Base-by-base conservation (phyloP, 2,113 vertebrate genomes). In the Thunnus maccoyii region DNA sequence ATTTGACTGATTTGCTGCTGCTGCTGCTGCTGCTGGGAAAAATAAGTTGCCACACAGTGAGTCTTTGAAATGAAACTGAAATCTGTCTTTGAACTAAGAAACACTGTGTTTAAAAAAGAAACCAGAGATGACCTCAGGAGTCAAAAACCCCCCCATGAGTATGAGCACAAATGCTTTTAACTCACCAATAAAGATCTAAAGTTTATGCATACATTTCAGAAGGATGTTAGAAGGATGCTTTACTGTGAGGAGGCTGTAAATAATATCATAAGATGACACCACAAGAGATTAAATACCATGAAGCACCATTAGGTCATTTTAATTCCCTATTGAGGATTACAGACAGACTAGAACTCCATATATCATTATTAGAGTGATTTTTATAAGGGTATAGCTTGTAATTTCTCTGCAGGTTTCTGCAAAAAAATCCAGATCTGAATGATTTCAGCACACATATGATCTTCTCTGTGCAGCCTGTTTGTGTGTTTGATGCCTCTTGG, bases 261-360 rank as follows among this genome's bases (percentile, higher is more conserved):
- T 76, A 14, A 65, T 12, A 20, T 41, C 57, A 13, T 69, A 17
- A 8, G 72, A 30, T 8, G 46, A 55, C 11, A 54, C 58, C 12
- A 4, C 0, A 55, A 6, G 52, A 56, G 5, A 22, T 18, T 3
- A 54, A 71, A 15, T 7, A 55, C 17, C 22, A 44, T 3, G 18
- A 41, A 27, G 27, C 52, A 65, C 7, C 8, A 27, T 41, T 41
- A 65, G 68, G 72, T 81, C 60, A 86, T n/a, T 30, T 58, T 8
- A 56, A 36, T n/a, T 20, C 17, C 14, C 14, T 8, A n/a, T 4
- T 41, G 36, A 41, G 36, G 3, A 36, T 36, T 36, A 36, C 32
- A 36, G 27, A 55, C 32, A 36, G 36, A 46, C 20, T 5, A 3
- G 12, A 60, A 47, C 56, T 48, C 30, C 22, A 4, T 27, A 20